Evolutionary conservation across 2,888 invertebrate genomes (phyloP), one percentile per base, ranked within the genome.

Genomic region (Chrysolina americana): DNA sequence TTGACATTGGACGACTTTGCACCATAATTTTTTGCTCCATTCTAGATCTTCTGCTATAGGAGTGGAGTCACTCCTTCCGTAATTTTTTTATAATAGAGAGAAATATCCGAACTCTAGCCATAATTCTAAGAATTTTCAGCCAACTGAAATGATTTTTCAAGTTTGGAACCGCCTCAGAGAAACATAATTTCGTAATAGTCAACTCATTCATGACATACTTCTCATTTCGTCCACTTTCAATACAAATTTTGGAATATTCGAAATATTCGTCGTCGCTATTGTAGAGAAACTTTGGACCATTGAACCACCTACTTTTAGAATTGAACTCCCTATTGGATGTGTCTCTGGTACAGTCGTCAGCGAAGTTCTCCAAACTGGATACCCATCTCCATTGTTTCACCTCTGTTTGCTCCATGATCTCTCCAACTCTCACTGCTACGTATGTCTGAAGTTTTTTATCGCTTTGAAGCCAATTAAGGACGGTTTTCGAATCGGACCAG

Each of bases 381-480:
- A 59, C 59, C 59, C 59, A 59, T 59, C 21, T 17, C 59, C 23
- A 59, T 23, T 59, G 21, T 23, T 59, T 23, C 21, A 59, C 23
- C 13, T 21, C 23, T 21, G 21, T 59, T 6, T 13, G 15, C 15
- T 59, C 59, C 23, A 59, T 3, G 5, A 59, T 59, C 21, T 59
- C 59, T 23, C 23, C 17, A 17, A n/a, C n/a, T 53, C 53, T 11
- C 10, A 21, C 17, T 10, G 53, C 13, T 9, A 53, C 17, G 21
- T 15, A 53, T 10, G 13, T 53, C 10, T 11, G 53, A n/a, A 53
- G 53, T 53, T 53, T 53, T 4, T 63, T 50, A 9, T 17, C n/a
- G 6, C 9, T 50, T 50, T 6, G n/a, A 50, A 50, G n/a, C 50
- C 50, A 19, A 50, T 50, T 15, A 50, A 50, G 19, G n/a, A 50